Evolutionary conservation across 2,113 vertebrate genomes (phyloP).

Genomic region (Triplophysa dalaica): DNA sequence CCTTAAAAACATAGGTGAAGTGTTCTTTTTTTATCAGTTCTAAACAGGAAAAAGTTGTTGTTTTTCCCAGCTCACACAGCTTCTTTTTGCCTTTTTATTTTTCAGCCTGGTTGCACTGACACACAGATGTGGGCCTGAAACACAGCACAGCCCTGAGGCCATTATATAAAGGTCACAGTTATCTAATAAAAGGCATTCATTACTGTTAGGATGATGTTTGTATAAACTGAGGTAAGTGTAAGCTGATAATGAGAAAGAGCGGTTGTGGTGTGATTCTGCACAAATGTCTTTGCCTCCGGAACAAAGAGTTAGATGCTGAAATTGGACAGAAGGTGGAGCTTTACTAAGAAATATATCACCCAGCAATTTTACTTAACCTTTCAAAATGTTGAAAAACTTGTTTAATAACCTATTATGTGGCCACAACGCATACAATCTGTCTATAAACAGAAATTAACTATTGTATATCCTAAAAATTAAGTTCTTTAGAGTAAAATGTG

Average conservation of each 20-base stretch:
- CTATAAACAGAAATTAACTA: neutral
- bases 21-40: no score
- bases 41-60: no score
- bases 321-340: slow-evolving; percentile 26
- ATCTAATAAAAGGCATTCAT: slow-evolving; percentile 9
- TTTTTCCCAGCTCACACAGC: neutral
- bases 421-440: no score
- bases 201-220: slow-evolving; percentile 5
- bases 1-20: no score
- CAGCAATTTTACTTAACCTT: neutral
- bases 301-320: slow-evolving; percentile 35
- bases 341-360: neutral
- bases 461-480: no score
- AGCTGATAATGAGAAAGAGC: slow-evolving; percentile 28
- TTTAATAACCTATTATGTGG: no score
- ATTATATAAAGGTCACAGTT: slow-evolving; percentile 27
- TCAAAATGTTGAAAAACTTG: no score
- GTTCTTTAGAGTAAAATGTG: no score
- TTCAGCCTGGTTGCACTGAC: neutral
- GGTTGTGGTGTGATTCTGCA: slow-evolving; percentile 3
- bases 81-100: neutral
- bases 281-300: slow-evolving; percentile 7
- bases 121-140: neutral
- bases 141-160: neutral
- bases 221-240: slow-evolving; percentile 9